These are phyloP conservation scores for Clamator glandarius DNA, from an alignment of 2,797 vertebrate genomes.

Conservation along the genomic window DNA sequence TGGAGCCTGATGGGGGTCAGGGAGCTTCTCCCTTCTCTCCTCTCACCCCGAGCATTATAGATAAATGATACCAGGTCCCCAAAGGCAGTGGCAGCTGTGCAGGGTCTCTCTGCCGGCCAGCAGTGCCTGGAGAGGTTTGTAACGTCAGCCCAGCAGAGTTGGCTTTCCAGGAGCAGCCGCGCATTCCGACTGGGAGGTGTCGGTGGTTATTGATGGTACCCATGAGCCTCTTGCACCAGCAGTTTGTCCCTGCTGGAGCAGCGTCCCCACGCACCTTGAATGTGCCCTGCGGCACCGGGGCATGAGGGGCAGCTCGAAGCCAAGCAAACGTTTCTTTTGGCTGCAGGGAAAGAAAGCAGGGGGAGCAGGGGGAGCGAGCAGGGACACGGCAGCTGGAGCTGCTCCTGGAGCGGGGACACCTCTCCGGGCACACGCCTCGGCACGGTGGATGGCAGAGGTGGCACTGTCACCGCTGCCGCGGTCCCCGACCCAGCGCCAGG, in stretches of 20 bases:
- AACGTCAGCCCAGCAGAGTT: accelerated
- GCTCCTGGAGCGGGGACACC: background rate
- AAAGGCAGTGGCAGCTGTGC: accelerated
- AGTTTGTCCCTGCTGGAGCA: too few species aligned
- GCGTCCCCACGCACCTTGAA: too few species aligned
- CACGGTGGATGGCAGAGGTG: accelerated
- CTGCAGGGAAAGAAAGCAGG: background rate
- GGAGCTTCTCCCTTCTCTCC: background rate
- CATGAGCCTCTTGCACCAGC: too few species aligned
- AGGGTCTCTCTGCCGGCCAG: accelerated
- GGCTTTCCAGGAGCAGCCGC: background rate
- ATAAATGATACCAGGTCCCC: background rate
- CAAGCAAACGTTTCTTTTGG: background rate
- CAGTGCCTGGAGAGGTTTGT: background rate
- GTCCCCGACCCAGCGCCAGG: accelerated
- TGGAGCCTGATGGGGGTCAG: background rate
- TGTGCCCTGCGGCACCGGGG: too few species aligned
- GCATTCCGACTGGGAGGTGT: accelerated
- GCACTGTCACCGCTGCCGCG: accelerated
- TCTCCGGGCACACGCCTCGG: accelerated
- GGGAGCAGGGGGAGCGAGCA: background rate
- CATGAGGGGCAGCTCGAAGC: background rate
- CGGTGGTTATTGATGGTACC: background rate
- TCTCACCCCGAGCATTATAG: background rate
- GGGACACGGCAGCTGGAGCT: background rate